Percentiles rank a stretch among this genome's conserved stretches.
These are phyloP conservation scores for Diarsia brunnea DNA, from an alignment of 2,888 invertebrate genomes.

Conservation along the genomic window DNA sequence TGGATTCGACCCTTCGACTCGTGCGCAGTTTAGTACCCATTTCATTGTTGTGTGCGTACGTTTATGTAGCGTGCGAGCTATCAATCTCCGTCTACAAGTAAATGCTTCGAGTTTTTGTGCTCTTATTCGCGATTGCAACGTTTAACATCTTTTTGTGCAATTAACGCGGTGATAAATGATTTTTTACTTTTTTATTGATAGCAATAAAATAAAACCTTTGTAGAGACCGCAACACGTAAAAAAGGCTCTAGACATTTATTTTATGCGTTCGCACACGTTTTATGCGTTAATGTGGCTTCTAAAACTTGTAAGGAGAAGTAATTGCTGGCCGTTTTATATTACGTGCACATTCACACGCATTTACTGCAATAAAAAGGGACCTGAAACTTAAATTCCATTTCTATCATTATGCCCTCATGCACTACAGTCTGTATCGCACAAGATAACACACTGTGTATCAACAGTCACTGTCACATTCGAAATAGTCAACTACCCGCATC, in stretches of 20 bases:
- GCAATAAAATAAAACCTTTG: constrained; percentile 63
- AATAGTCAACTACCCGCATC: constrained; percentile 65
- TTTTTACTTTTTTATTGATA: constrained; percentile 62
- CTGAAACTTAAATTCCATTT: constrained; percentile 26
- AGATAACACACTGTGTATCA: constrained; percentile 65
- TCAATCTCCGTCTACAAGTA: constrained; percentile 76
- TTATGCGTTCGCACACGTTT: constrained; percentile 59
- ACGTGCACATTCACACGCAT: constrained; percentile 35
- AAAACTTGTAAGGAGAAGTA: constrained; percentile 56
- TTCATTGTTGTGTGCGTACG: constrained; percentile 78
- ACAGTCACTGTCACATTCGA: constrained; percentile 65
- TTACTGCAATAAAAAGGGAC: constrained; percentile 21
- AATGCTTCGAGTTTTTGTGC: constrained; percentile 73
- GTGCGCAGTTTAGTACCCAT: constrained; percentile 79
- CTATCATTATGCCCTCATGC: constrained; percentile 23
- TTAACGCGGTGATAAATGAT: constrained; percentile 66
- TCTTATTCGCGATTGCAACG: constrained; percentile 62
- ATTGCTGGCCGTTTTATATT: constrained; percentile 45
- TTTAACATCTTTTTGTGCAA: constrained; percentile 69
- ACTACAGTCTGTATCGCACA: constrained; percentile 47
- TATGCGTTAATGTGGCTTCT: constrained; percentile 62
- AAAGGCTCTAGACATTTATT: constrained; percentile 60
- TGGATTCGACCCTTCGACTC: constrained; percentile 89
- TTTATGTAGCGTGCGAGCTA: constrained; percentile 71
- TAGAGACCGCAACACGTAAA: constrained; percentile 61